Conservation (phyloP, 2,797 vertebrate species). For the Labroides dimidiatus region DNA sequence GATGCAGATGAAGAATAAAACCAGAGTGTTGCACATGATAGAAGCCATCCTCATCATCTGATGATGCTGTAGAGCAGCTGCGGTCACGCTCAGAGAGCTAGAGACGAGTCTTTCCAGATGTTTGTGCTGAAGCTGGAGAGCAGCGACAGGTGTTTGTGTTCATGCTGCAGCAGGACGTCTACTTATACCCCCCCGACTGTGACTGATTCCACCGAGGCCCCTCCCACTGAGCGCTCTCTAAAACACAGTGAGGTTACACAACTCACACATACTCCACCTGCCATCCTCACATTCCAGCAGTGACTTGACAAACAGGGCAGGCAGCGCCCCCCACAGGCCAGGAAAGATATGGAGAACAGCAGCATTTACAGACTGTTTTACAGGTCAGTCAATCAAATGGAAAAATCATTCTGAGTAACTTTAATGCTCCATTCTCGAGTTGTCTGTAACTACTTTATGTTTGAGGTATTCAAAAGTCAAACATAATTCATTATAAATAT, state of each 20-base stretch:
- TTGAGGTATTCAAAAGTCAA: too few relatives aligned
- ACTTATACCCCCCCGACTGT: conserved; percentile 68
- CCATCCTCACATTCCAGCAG: conserved; percentile 58
- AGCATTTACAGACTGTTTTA: neutral
- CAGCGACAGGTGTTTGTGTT: conserved; percentile 80
- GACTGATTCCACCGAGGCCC: conserved; percentile 29
- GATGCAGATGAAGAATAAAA: conserved; percentile 79
- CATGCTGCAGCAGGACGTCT: conserved; percentile 26
- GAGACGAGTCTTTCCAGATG: neutral
- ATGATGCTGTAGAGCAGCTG: conserved; percentile 30
- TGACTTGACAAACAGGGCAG: neutral
- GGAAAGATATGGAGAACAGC: neutral
- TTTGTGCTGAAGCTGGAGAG: conserved; percentile 28
- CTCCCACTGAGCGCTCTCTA: conserved; percentile 44
- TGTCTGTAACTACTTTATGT: too few relatives aligned
- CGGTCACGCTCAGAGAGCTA: conserved; percentile 9
- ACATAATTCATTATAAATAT: too few relatives aligned
- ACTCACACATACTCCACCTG: conserved; percentile 48
- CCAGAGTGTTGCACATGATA: conserved; percentile 53
- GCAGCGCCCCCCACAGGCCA: conserved; percentile 47
- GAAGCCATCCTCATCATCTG: conserved; percentile 63
- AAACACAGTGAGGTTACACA: conserved; percentile 52
- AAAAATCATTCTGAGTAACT: too few relatives aligned
- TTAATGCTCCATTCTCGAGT: too few relatives aligned
- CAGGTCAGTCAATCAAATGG: neutral